Conservation (phyloP, 2,113 vertebrate species). For the Atlantisia rogersi region DNA sequence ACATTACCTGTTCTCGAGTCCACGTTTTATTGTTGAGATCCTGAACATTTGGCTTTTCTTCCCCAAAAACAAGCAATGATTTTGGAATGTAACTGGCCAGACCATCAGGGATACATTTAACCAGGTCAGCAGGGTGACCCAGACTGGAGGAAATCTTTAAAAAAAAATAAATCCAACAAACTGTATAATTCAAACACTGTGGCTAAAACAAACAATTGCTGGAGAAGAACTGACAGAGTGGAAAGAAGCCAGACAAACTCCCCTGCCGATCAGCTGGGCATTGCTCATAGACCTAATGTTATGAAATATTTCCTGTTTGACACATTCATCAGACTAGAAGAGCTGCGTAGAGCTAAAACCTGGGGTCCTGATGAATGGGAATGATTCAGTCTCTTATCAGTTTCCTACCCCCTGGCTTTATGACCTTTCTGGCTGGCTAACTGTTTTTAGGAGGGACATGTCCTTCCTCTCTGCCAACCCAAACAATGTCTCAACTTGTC, state of each 20-base stretch:
- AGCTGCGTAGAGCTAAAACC: not conserved
- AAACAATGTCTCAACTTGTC: not conserved
- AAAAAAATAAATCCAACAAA: not conserved
- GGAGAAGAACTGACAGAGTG: not conserved
- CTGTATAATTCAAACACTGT: not conserved
- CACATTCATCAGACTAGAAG: not conserved
- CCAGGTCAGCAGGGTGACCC: not conserved
- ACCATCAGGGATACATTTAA: conserved; percentile 10
- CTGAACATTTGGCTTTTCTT: conserved; percentile 9
- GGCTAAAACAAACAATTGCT: not conserved
- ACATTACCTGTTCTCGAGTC: conserved; percentile 55
- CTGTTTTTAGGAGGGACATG: not conserved
- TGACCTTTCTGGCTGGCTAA: not conserved
- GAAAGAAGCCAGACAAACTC: not conserved
- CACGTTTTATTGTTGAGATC: conserved; percentile 55
- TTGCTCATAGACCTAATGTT: not conserved
- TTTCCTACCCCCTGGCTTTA: not conserved
- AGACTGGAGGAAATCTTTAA: conserved; percentile 32
- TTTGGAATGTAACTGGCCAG: conserved; percentile 51
- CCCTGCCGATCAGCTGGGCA: not conserved
- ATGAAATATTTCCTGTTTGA: not conserved
- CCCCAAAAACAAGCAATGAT: conserved; percentile 35
- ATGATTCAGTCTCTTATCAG: not conserved
- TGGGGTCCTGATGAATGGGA: not conserved
- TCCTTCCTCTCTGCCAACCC: not conserved